phyloP scores from a whole-genome alignment of 2,797 vertebrate genomes.

The Hafferia zeledoni region DNA sequence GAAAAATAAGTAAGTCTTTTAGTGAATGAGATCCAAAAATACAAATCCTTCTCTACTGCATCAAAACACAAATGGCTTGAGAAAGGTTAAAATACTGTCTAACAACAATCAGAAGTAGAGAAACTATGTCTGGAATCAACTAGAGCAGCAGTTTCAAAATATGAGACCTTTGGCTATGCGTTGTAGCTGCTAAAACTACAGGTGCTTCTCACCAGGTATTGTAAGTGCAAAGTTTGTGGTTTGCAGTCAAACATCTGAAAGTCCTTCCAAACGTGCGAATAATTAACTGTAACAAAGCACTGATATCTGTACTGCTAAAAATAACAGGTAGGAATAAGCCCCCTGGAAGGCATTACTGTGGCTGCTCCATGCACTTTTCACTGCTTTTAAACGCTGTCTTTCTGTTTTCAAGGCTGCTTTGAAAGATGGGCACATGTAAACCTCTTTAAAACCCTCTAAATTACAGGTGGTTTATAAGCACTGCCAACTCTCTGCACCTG shows the following conservation, averaged over 20 bases:
- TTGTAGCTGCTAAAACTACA: neutral
- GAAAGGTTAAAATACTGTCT: neutral
- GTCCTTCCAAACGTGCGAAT: neutral
- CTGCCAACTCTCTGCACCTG: conserved; percentile 40
- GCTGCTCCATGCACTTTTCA: neutral
- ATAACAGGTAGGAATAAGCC: neutral
- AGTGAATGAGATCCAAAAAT: neutral
- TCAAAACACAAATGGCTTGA: neutral
- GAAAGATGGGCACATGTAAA: neutral
- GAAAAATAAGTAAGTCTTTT: neutral
- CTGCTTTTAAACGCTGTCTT: neutral
- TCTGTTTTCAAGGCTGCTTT: neutral
- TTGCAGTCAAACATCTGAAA: neutral
- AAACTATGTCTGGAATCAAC: neutral
- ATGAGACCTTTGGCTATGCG: rapidly evolving
- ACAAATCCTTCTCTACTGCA: neutral
- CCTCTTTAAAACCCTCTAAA: neutral
- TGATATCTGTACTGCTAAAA: neutral
- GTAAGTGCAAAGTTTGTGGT: neutral
- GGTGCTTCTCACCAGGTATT: neutral
- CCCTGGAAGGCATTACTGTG: neutral
- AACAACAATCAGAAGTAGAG: neutral
- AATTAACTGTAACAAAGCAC: neutral
- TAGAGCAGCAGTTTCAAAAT: neutral
- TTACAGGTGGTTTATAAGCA: neutral